These are phyloP conservation scores for Drosophila equinoxialis DNA, from an alignment of 1,140 invertebrate species.

Conservation along the genomic window DNA sequence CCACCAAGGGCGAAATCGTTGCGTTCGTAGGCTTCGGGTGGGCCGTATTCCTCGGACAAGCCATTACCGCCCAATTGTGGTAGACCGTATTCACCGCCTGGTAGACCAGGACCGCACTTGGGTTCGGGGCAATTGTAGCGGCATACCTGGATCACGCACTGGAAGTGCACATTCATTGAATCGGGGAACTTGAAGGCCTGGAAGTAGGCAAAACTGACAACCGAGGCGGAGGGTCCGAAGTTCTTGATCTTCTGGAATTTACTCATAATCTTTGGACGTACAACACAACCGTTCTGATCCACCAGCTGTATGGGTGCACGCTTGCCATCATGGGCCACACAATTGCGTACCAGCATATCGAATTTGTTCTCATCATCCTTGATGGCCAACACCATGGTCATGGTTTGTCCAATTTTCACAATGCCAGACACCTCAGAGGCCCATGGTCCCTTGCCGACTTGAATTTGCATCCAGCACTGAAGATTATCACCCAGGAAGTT, in stretches of 20 bases:
- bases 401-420: conserved; percentile 97
- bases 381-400: conserved; percentile 97
- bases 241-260: conserved; percentile 98
- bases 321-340: conserved; percentile 96
- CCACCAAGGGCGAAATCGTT: conserved; percentile 89
- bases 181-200: conserved; percentile 98
- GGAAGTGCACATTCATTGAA: conserved; percentile 98
- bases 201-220: conserved; percentile 97
- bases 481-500: conserved; percentile 97
- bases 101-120: conserved; percentile 88
- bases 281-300: conserved; percentile 95
- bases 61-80: conserved; percentile 86
- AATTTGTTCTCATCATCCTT: conserved; percentile 98
- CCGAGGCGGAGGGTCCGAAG: conserved; percentile 95
- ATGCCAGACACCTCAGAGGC: conserved; percentile 97
- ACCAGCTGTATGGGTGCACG: conserved; percentile 95
- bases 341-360: conserved; percentile 96
- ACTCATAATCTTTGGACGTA: conserved; percentile 96
- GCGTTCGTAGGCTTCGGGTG: conserved; percentile 85
- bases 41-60: conserved; percentile 87
- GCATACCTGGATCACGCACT: conserved; percentile 97
- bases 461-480: conserved; percentile 98
- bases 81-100: conserved; percentile 87
- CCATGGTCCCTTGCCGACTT: conserved; percentile 97
- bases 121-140: conserved; percentile 96